phyloP scores from a whole-genome alignment of 2,113 vertebrate genomes.

The Sinocyclocheilus grahami region DNA sequence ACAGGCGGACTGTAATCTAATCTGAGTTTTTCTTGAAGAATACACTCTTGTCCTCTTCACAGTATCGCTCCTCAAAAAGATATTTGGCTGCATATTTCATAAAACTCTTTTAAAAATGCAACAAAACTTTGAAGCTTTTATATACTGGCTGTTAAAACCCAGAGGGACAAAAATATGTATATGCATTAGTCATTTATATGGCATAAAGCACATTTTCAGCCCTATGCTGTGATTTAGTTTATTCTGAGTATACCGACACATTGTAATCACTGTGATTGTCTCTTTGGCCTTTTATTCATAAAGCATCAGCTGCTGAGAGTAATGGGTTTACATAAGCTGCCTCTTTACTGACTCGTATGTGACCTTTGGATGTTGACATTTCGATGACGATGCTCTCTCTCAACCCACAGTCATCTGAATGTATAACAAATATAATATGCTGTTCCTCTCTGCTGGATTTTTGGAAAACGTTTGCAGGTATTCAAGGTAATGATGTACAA shows the following conservation, averaged over 20 bases:
- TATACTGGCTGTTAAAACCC: not conserved
- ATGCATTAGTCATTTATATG: constrained; percentile 26
- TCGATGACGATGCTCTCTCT: constrained; percentile 46
- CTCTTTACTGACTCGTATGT: constrained; percentile 44
- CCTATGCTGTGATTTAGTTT: constrained; percentile 34
- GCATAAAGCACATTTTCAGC: constrained; percentile 26
- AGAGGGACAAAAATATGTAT: not conserved
- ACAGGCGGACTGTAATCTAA: constrained; percentile 56
- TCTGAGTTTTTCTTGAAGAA: constrained; percentile 48
- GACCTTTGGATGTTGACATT: constrained; percentile 57
- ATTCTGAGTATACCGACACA: constrained; percentile 38
- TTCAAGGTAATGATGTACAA: constrained; percentile 50
- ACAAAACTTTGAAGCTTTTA: not conserved
- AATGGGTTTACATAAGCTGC: constrained; percentile 45
- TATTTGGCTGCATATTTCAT: constrained; percentile 21
- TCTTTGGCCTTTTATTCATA: constrained; percentile 49
- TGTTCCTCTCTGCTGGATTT: constrained; percentile 44
- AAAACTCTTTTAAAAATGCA: not conserved
- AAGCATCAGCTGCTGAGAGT: constrained; percentile 51
- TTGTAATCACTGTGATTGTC: constrained; percentile 50
- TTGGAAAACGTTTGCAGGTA: constrained; percentile 52
- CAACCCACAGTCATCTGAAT: constrained; percentile 30
- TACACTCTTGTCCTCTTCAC: constrained; percentile 33
- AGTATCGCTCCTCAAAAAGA: constrained; percentile 24
- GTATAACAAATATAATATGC: constrained; percentile 48